Percentiles rank a stretch among this genome's conserved stretches.
phyloP scores from a whole-genome alignment of 2,888 invertebrate genomes.

The Gibbula magus region DNA sequence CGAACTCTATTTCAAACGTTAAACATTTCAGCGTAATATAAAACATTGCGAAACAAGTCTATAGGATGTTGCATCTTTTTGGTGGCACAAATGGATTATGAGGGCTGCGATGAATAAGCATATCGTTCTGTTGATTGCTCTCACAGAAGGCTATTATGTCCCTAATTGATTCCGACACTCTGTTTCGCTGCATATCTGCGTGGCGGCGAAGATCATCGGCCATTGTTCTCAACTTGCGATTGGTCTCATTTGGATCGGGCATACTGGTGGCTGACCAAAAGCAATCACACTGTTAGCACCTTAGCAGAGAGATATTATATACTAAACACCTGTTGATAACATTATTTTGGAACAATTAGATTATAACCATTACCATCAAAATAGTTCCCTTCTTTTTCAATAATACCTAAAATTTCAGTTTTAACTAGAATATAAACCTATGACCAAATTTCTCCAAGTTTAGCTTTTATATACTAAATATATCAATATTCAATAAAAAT shows the following conservation, averaged over 20 bases:
- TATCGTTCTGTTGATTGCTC: constrained; percentile 56
- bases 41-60: constrained; percentile 24
- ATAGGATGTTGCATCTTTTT: constrained; percentile 66
- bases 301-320: too few relatives aligned
- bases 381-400: too few relatives aligned
- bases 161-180: constrained; percentile 57
- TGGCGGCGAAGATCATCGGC: constrained; percentile 38
- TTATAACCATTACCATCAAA: too few relatives aligned
- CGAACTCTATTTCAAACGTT: too few relatives aligned
- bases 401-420: too few relatives aligned
- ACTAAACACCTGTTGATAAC: too few relatives aligned
- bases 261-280: not conserved
- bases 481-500: too few relatives aligned
- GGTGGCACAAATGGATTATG: constrained; percentile 73
- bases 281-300: too few relatives aligned
- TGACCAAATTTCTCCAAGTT: too few relatives aligned
- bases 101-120: constrained; percentile 67
- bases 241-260: not conserved
- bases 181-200: constrained; percentile 54
- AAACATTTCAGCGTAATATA: not conserved
- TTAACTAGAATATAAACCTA: too few relatives aligned
- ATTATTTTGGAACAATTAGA: too few relatives aligned
- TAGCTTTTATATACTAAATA: too few relatives aligned
- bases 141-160: constrained; percentile 66
- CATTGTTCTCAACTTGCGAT: not conserved